Evolutionary conservation across 1,140 invertebrate genomes (phyloP).

Genomic region (Yoshiicerus persimilis): DNA sequence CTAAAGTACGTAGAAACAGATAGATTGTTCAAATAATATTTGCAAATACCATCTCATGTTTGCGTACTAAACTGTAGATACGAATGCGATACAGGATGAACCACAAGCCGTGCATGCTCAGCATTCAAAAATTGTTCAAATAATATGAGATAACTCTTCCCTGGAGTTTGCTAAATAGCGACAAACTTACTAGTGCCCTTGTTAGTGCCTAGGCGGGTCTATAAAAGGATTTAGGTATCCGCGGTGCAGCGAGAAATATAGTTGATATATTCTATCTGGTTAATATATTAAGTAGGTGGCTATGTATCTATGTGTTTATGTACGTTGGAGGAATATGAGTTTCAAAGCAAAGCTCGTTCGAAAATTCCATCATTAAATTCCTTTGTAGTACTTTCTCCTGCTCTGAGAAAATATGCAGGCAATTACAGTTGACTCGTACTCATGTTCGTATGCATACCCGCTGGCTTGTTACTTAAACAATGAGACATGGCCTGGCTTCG

Average conservation of each 20-base stretch:
- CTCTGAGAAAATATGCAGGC: background rate
- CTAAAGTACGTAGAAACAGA: background rate
- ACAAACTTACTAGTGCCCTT: background rate
- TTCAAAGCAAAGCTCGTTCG: background rate
- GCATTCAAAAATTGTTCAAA: background rate
- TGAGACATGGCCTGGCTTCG: background rate
- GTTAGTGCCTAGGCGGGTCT: background rate
- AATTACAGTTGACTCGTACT: background rate
- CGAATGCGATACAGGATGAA: background rate
- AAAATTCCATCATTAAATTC: background rate
- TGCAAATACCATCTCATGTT: background rate
- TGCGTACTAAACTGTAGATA: background rate
- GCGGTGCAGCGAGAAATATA: no score
- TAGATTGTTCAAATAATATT: background rate
- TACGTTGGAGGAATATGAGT: background rate
- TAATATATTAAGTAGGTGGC: background rate
- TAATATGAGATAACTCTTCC: background rate
- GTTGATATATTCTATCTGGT: background rate
- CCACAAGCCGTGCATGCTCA: background rate
- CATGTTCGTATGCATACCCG: background rate
- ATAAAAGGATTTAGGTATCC: no score
- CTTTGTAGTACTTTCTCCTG: background rate
- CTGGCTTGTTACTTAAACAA: background rate
- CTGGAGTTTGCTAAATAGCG: background rate
- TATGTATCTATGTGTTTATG: background rate